Conservation (phyloP, 2,113 vertebrate genomes). For the Zeus faber region DNA sequence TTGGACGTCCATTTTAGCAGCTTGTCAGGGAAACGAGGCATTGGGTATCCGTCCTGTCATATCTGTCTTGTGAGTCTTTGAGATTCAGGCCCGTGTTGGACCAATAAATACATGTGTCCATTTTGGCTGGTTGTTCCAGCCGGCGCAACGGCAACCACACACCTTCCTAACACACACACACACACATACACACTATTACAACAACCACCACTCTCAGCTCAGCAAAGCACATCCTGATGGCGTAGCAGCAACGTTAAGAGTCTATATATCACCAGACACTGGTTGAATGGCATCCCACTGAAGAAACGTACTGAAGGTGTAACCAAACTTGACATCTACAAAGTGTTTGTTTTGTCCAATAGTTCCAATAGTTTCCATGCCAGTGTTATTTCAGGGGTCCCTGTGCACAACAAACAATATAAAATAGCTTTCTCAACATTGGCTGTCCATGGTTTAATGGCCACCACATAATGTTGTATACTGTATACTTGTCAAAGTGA, state of each 20-base stretch:
- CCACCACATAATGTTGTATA: no score
- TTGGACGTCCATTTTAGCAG: no score
- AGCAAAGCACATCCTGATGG: constrained; percentile 11
- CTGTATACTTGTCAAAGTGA: background rate
- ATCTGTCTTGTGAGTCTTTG: no score
- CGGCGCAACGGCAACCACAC: background rate
- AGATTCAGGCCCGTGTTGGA: no score
- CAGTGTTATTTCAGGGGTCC: constrained; percentile 22
- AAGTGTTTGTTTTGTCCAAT: no score
- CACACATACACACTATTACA: background rate
- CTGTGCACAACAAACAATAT: constrained; percentile 18
- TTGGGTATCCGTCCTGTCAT: no score
- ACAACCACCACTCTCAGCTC: constrained; percentile 2
- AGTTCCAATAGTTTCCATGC: constrained; percentile 12
- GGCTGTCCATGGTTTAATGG: background rate
- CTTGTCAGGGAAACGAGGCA: no score
- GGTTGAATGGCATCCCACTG: background rate
- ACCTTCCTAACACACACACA: background rate
- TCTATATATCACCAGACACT: constrained; percentile 8
- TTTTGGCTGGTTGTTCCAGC: background rate
- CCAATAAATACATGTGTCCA: background rate
- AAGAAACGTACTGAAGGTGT: background rate
- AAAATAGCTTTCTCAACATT: background rate
- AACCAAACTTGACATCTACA: no score
- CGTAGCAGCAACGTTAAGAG: constrained; percentile 17